phyloP scores from a whole-genome alignment of 2,888 invertebrate species.

The Ennomos erosarius region DNA sequence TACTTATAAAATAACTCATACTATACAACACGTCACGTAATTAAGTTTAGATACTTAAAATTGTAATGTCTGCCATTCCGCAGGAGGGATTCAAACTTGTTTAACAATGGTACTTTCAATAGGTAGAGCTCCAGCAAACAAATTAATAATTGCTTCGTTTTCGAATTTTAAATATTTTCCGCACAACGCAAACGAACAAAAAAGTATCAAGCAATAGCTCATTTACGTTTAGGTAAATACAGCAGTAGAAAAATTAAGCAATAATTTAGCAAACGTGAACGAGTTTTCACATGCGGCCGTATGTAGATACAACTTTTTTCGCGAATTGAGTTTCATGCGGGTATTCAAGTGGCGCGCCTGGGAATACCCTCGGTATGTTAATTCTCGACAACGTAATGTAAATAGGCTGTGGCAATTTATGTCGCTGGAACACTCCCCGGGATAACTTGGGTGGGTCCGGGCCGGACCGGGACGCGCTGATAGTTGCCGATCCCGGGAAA shows the following conservation, averaged over 20 bases:
- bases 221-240: slow-evolving; percentile 8
- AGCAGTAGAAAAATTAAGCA: slow-evolving; percentile 30
- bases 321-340: slow-evolving; percentile 48
- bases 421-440: slow-evolving; percentile 73
- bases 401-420: slow-evolving; percentile 77
- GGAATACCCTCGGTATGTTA: slow-evolving; percentile 80
- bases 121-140: too few relatives aligned
- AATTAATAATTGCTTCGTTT: too few relatives aligned
- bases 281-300: slow-evolving; percentile 16
- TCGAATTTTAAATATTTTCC: too few relatives aligned
- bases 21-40: too few relatives aligned
- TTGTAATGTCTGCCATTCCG: too few relatives aligned
- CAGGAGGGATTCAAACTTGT: too few relatives aligned
- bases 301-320: slow-evolving; percentile 34
- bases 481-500: slow-evolving; percentile 53
- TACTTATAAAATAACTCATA: too few relatives aligned
- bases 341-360: slow-evolving; percentile 69
- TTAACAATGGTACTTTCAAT: too few relatives aligned
- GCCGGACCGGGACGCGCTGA: slow-evolving; percentile 34
- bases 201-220: slow-evolving; percentile 11
- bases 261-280: slow-evolving; percentile 31
- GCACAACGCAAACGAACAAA: not conserved
- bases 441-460: slow-evolving; percentile 56
- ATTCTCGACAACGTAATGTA: slow-evolving; percentile 75
- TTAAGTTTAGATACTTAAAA: too few relatives aligned